A percentile compares a stretch with the other conserved stretches of the same genome.
Conservation (phyloP, 37 sponge, comb jelly and placozoan species). For the Diacarnus erythraeanus region DNA sequence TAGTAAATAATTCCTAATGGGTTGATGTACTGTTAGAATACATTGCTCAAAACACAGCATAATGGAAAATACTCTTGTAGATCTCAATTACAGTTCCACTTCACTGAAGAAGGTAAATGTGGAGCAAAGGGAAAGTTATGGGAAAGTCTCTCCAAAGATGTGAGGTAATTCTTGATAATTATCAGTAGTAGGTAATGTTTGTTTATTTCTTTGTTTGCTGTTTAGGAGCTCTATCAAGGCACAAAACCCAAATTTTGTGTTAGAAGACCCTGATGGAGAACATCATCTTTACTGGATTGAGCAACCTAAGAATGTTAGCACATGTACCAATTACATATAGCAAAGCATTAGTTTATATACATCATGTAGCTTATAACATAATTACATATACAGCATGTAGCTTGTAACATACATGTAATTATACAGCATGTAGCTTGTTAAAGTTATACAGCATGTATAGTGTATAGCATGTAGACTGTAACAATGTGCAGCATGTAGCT, state of each 20-base stretch:
- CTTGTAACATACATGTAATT: no score
- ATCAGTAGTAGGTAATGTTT: not conserved
- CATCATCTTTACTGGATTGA: conserved; percentile 80
- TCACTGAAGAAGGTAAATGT: conserved; percentile 15
- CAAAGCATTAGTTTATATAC: no score
- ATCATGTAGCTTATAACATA: no score
- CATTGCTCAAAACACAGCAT: no score
- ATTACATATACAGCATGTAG: no score
- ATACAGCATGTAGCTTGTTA: no score
- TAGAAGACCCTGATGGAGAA: conserved; percentile 64
- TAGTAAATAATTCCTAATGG: no score
- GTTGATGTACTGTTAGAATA: no score
- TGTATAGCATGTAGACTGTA: no score
- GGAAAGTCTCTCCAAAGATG: conserved; percentile 17
- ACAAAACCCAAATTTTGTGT: not conserved
- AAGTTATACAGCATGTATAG: no score
- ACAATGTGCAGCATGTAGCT: no score
- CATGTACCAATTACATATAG: no score
- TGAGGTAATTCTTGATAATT: not conserved
- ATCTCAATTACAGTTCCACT: conserved; percentile 43
- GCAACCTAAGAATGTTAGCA: conserved; percentile 44
- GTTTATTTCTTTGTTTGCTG: not conserved
- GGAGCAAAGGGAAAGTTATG: conserved; percentile 41
- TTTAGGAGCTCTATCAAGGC: not conserved
- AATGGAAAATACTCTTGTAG: not conserved